Evolutionary conservation across 2,797 vertebrate genomes (phyloP), one percentile per base, ranked within the genome.

Genomic region (Gymnopithys bicolor): DNA sequence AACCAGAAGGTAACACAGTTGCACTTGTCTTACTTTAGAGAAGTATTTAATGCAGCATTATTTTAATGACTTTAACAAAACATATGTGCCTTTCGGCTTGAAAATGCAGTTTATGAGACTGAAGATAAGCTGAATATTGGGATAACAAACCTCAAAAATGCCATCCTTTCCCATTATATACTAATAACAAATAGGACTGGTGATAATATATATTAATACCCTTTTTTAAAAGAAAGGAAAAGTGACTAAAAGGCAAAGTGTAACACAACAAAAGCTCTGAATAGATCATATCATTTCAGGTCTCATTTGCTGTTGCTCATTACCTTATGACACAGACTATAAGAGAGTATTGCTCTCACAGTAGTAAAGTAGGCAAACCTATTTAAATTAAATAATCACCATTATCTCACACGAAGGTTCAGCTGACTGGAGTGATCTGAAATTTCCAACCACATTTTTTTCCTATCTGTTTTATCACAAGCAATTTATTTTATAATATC

Each of bases 31-130:
- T 92, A 79, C 55, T 95, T 95, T 96, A 84, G 24, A 96, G 78
- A 89, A 87, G 81, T 95, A 96, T 95, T 97, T 94, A 97, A 92
- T 92, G 86, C 49, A 82, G 39, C 53, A 95, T 94, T 95, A 91
- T 89, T 95, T 84, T 97, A 95, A 96, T 83, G 80, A 95, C n/a
- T 91, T 95, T 78, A 87, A 83, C 52, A 90, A 90, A 96, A 91
- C 68, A 83, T 71, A 90, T 91, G 91, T 87, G 63, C 23, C 82
- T 81, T 51, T 88, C 19, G 1, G 25, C 59, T 91, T 48, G 76
- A 93, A 94, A 95, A 74, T 64, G n/a, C 16, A 35, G 17, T 70
- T 84, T 69, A 76, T 3, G 2, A 52, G 66, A 73, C 18, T 73
- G 30, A 83, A 46, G 52, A 76, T 52, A 25, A 71, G 14, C 10